Percentiles rank a stretch among this genome's conserved stretches.
Conservation (phyloP, 2,888 invertebrate genomes). For the Athalia cordata region DNA sequence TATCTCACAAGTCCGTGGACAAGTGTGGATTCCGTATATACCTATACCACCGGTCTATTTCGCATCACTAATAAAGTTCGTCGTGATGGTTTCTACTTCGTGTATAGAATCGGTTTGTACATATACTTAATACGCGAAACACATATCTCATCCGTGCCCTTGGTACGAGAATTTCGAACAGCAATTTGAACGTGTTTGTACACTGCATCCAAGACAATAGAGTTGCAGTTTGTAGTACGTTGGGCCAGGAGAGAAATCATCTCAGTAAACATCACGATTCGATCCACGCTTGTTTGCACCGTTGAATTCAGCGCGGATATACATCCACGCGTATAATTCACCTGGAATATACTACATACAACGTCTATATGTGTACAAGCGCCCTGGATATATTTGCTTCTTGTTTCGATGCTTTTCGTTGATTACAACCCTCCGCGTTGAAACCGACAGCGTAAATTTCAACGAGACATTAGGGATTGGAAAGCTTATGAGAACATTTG, state of each 20-base stretch:
- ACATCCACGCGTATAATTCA: slow-evolving; percentile 26
- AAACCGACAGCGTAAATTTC: not conserved
- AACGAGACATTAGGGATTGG: too few relatives aligned
- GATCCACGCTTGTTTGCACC: slow-evolving; percentile 32
- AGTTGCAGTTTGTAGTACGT: slow-evolving; percentile 1
- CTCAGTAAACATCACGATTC: slow-evolving; percentile 37
- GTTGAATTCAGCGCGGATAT: slow-evolving; percentile 22
- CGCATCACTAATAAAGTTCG: not conserved
- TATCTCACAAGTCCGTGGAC: not conserved
- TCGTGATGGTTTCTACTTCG: not conserved
- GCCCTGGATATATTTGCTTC: slow-evolving; percentile 21
- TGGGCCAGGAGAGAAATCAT: slow-evolving; percentile 31
- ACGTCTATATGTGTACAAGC: not conserved
- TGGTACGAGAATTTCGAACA: not conserved
- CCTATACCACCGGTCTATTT: not conserved
- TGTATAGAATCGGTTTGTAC: not conserved
- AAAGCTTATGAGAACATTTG: too few relatives aligned
- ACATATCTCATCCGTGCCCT: not conserved
- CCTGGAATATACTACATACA: not conserved
- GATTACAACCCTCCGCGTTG: slow-evolving; percentile 13
- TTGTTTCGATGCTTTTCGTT: slow-evolving; percentile 36
- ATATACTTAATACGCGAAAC: not conserved
- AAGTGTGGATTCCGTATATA: not conserved
- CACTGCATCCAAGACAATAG: slow-evolving; percentile 29
- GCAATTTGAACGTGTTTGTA: not conserved